phyloP scores from a whole-genome alignment of 2,888 invertebrate genomes.

The Atrina japonica region DNA sequence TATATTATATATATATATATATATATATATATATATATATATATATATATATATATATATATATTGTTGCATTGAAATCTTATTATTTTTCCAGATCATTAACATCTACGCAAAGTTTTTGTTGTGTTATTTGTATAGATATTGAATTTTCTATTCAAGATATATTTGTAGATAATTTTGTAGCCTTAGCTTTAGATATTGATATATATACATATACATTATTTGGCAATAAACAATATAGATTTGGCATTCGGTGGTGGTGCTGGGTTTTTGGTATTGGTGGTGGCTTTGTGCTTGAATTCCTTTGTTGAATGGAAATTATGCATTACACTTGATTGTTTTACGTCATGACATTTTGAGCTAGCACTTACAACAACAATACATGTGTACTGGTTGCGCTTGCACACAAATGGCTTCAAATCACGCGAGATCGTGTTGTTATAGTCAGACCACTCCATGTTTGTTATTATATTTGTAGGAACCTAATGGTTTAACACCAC shows the following conservation, averaged over 20 bases:
- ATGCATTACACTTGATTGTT: conserved; percentile 28
- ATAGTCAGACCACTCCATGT: no score
- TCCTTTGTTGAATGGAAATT: conserved; percentile 28
- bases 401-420: no score
- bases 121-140: neutral
- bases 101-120: neutral
- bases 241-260: conserved; percentile 59
- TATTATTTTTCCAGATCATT: no score
- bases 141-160: conserved; percentile 8
- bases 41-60: no score
- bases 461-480: no score
- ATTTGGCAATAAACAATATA: conserved; percentile 55
- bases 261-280: conserved; percentile 54
- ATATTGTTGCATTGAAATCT: no score
- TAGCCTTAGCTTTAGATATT: conserved; percentile 10
- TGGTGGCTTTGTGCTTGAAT: conserved; percentile 45
- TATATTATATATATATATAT: no score
- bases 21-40: no score
- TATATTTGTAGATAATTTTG: conserved; percentile 14
- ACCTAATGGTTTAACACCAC: neutral
- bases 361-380: no score
- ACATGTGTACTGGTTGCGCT: no score
- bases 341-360: conserved; percentile 16
- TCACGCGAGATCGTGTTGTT: no score
- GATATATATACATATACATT: conserved; percentile 7